Evolutionary conservation across 2,113 vertebrate genomes (phyloP).

Genomic region (Halcyon senegalensis): DNA sequence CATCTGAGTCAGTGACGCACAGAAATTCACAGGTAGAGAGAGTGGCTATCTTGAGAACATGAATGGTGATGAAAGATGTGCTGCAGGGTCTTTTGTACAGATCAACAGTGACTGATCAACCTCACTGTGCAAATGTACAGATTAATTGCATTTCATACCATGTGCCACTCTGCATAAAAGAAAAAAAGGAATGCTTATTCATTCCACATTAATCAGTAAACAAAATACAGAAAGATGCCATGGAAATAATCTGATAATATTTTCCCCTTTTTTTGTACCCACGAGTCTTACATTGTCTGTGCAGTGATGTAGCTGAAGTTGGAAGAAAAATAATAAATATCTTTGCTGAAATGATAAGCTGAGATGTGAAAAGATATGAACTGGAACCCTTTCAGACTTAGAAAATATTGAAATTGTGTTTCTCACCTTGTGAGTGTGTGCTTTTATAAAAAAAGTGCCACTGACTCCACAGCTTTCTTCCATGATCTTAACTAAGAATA

Average conservation of each 20-base stretch:
- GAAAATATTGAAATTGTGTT: background rate
- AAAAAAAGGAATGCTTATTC: background rate
- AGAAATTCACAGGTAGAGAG: background rate
- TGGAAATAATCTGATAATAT: background rate
- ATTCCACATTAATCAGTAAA: background rate
- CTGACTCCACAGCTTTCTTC: background rate
- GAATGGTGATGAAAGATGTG: background rate
- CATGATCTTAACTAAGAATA: background rate
- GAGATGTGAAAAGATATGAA: background rate
- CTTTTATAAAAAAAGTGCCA: background rate
- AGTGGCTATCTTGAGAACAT: background rate
- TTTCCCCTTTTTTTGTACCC: background rate
- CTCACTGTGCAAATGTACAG: background rate
- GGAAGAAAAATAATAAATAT: background rate
- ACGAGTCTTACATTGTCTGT: background rate
- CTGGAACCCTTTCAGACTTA: background rate
- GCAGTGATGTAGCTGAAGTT: background rate
- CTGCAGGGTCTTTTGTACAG: rapidly evolving
- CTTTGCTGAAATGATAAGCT: background rate
- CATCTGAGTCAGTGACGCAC: background rate
- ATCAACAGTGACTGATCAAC: background rate
- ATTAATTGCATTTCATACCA: background rate
- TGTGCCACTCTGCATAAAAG: background rate
- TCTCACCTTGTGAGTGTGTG: background rate
- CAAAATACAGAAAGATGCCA: background rate